Percentiles rank a stretch among this genome's conserved stretches.
These are phyloP conservation scores for Gallinago paraguaiae DNA, from an alignment of 2,113 vertebrate species.

Conservation along the genomic window DNA sequence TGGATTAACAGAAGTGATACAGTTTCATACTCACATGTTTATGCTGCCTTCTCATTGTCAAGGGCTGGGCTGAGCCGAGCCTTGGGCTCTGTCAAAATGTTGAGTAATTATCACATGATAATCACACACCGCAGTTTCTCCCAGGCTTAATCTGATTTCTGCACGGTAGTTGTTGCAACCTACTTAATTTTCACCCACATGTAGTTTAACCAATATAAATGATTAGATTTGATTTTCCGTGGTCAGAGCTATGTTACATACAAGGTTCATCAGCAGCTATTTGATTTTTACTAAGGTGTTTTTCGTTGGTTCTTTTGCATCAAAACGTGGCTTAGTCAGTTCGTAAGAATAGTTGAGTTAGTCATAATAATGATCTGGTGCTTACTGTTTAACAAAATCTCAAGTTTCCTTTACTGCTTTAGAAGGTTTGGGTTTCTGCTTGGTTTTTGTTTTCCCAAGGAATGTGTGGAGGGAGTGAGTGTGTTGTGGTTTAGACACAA, in stretches of 20 bases:
- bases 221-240: constrained; percentile 21
- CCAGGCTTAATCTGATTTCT: constrained; percentile 60
- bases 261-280: background rate
- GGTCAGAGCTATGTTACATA: background rate
- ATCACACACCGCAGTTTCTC: constrained; percentile 38
- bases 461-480: constrained; percentile 23
- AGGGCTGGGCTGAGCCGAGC: constrained; percentile 51
- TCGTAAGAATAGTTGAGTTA: background rate
- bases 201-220: background rate
- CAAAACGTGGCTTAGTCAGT: background rate
- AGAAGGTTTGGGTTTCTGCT: background rate
- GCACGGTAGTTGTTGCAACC: background rate
- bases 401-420: background rate
- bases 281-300: background rate
- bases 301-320: background rate
- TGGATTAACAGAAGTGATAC: background rate
- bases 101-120: constrained; percentile 60
- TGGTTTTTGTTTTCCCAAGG: background rate
- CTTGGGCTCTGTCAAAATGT: constrained; percentile 48
- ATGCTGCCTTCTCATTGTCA: background rate
- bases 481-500: background rate
- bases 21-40: background rate
- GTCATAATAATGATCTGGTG: background rate
- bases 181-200: constrained; percentile 37
- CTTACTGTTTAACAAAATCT: background rate